A percentile compares a stretch with the other conserved stretches of the same genome.
Conservation (phyloP, 2,888 invertebrate genomes). For the Polietes domitor region DNA sequence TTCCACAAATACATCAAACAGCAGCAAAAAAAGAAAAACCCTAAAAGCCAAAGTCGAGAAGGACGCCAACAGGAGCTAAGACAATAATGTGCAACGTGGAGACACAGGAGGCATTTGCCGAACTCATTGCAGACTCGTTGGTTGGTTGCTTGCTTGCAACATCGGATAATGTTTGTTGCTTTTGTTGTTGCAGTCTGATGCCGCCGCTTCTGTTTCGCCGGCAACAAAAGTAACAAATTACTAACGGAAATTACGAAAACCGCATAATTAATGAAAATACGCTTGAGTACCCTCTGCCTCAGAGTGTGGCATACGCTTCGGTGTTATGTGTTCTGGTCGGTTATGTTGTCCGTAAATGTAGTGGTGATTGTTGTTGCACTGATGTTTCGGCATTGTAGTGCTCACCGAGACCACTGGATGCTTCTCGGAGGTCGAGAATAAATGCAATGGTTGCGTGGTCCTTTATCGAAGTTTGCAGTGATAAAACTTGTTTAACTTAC, state of each 20-base stretch:
- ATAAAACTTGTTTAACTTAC: too few species aligned
- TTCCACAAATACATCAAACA: constrained; percentile 47
- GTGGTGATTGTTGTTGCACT: constrained; percentile 36
- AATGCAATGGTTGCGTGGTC: background rate
- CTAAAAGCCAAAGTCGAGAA: background rate
- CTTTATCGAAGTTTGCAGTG: background rate
- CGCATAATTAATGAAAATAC: constrained; percentile 69
- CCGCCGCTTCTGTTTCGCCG: constrained; percentile 27
- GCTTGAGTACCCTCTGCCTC: constrained; percentile 56
- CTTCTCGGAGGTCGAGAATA: background rate
- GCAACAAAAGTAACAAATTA: constrained; percentile 65
- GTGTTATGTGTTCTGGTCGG: constrained; percentile 21
- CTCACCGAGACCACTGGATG: constrained; percentile 9
- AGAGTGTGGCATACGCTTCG: constrained; percentile 52
- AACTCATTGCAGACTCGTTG: background rate
- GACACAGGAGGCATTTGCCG: background rate
- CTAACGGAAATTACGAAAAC: constrained; percentile 65
- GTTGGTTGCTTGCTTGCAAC: background rate
- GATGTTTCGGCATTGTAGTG: constrained; percentile 38
- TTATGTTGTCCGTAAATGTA: constrained; percentile 48
- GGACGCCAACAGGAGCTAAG: constrained; percentile 5
- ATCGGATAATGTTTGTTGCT: background rate
- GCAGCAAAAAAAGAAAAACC: background rate
- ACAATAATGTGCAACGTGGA: background rate
- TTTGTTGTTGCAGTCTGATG: constrained; percentile 33